Percentiles rank a stretch among this genome's conserved stretches.
Conservation (phyloP, 2,113 vertebrate species). For the Pelobates fuscus region DNA sequence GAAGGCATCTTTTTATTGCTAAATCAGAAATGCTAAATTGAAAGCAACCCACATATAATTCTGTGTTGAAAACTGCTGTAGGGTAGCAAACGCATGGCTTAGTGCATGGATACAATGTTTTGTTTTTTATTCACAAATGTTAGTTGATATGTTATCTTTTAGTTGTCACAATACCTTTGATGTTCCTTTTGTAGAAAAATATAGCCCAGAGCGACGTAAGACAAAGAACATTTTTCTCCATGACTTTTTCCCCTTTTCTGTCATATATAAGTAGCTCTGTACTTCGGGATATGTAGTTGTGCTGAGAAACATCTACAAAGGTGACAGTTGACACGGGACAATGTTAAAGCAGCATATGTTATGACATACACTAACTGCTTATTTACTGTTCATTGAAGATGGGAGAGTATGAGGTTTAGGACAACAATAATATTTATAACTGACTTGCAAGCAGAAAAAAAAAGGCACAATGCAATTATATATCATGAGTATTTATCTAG, state of each 20-base stretch:
- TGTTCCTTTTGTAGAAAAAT: slow-evolving; percentile 95
- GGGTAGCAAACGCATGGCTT: not conserved
- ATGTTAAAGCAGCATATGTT: not conserved
- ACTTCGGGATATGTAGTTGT: slow-evolving; percentile 93
- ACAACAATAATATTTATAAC: too few species aligned
- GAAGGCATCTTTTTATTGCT: too few species aligned
- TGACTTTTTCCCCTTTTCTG: slow-evolving; percentile 89
- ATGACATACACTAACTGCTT: not conserved
- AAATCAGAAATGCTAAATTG: too few species aligned
- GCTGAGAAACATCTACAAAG: slow-evolving; percentile 87
- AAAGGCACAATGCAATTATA: too few species aligned
- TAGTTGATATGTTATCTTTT: not conserved
- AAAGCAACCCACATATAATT: too few species aligned
- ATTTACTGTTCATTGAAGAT: not conserved
- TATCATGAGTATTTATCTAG: too few species aligned
- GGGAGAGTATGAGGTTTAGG: too few species aligned
- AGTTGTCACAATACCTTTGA: slow-evolving; percentile 81
- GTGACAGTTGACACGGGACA: slow-evolving; percentile 23
- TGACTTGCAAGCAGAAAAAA: too few species aligned
- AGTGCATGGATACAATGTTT: not conserved
- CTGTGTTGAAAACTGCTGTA: not conserved
- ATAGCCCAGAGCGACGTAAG: slow-evolving; percentile 92
- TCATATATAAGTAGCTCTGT: slow-evolving; percentile 88
- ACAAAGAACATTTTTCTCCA: slow-evolving; percentile 96
- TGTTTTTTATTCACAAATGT: not conserved